Evolutionary conservation across 2,797 vertebrate species (phyloP).

Genomic region (Dicrostonyx torquatus): DNA sequence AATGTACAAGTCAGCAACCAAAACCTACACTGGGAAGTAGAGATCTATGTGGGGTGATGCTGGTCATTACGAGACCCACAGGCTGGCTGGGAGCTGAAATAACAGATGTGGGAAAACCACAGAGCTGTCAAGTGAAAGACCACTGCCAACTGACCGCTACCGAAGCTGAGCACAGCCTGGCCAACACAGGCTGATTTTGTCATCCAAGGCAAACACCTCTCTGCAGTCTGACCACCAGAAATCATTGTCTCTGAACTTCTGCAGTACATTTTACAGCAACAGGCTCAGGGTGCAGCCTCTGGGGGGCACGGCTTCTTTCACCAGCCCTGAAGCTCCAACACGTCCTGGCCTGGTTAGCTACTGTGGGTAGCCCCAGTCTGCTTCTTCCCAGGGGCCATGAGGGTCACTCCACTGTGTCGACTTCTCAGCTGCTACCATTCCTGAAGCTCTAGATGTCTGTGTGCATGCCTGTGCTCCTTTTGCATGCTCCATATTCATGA

Average conservation of each 20-base stretch:
- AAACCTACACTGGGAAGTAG: not conserved
- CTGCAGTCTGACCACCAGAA: too few species aligned
- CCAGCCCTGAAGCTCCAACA: accelerated
- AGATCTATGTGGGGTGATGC: not conserved
- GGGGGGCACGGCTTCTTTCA: too few species aligned
- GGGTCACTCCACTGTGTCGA: accelerated
- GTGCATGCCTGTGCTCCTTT: accelerated
- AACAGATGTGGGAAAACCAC: not conserved
- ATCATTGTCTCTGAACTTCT: not conserved
- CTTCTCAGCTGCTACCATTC: not conserved
- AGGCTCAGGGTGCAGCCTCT: accelerated
- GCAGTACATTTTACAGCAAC: too few species aligned
- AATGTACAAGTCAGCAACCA: accelerated
- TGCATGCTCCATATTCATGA: too few species aligned
- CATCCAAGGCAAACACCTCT: not conserved
- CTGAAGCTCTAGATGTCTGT: not conserved
- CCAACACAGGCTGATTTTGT: too few species aligned
- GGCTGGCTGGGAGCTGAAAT: too few species aligned
- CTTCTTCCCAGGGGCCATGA: not conserved
- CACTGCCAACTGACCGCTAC: not conserved
- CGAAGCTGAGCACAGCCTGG: not conserved
- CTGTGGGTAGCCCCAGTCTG: accelerated
- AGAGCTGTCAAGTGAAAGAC: too few species aligned
- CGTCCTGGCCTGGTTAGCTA: accelerated
- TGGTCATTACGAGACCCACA: not conserved